These are phyloP conservation scores for Zoanthus sansibaricus DNA, from an alignment of 92 coral and sea anemone genomes.

Conservation along the genomic window DNA sequence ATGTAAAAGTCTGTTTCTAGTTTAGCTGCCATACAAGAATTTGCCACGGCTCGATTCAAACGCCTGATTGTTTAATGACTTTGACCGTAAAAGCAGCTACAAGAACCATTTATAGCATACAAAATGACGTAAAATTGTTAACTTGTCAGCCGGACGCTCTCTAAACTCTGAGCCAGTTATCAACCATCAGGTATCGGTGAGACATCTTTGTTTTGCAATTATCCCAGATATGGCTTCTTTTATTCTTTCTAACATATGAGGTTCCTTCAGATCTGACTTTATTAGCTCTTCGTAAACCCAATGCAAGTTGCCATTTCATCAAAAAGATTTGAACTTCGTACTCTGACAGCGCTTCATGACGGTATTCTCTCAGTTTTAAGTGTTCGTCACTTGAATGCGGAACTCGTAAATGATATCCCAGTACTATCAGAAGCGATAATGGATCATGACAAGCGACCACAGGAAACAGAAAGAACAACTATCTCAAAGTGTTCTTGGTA, in stretches of 20 bases:
- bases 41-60: neutral
- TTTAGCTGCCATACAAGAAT: neutral
- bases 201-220: neutral
- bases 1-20: neutral
- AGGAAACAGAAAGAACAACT: neutral
- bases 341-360: neutral
- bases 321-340: neutral
- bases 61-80: neutral
- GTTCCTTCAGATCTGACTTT: neutral
- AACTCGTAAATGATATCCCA: neutral
- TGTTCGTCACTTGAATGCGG: neutral
- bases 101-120: neutral
- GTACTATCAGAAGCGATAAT: neutral
- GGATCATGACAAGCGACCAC: neutral
- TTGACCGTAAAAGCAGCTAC: neutral
- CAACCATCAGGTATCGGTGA: neutral
- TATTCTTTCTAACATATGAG: neutral
- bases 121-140: neutral
- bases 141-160: neutral
- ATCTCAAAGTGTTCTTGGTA: neutral
- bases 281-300: neutral
- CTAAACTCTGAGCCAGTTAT: slow-evolving; percentile 1
- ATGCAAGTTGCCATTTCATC: neutral
- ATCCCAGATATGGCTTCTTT: neutral
- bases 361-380: neutral